These are phyloP conservation scores for Graphium colonna DNA, from an alignment of 2,888 invertebrate genomes.

Conservation along the genomic window DNA sequence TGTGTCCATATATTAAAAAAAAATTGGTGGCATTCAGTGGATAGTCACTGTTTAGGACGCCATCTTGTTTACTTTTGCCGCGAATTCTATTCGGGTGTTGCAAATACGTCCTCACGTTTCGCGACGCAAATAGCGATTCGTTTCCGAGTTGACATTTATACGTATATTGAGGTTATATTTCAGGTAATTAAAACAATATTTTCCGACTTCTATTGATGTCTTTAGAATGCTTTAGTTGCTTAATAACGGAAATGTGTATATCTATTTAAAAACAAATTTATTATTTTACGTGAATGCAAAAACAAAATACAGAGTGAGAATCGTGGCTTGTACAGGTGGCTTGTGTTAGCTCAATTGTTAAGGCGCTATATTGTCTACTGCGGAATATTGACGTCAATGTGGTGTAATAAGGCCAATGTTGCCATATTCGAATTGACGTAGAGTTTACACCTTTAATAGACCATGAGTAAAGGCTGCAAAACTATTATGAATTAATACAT, in stretches of 20 bases:
- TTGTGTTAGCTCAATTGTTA: slow-evolving; percentile 1
- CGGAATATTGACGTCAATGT: slow-evolving; percentile 2
- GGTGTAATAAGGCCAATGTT: slow-evolving; percentile 2
- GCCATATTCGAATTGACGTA: too few relatives aligned
- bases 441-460: too few relatives aligned
- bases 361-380: slow-evolving; percentile 10
- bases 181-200: too few relatives aligned
- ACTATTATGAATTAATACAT: too few relatives aligned
- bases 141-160: too few relatives aligned
- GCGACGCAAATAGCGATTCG: background rate
- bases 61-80: slow-evolving; percentile 40
- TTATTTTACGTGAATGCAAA: background rate
- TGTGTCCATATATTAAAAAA: slow-evolving; percentile 30
- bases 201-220: too few relatives aligned
- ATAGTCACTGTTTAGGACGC: slow-evolving; percentile 46
- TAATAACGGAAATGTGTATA: too few relatives aligned
- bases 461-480: too few relatives aligned
- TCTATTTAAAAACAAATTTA: background rate
- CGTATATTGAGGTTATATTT: too few relatives aligned
- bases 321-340: slow-evolving; percentile 12
- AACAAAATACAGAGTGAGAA: background rate
- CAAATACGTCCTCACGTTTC: background rate
- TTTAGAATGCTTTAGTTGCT: too few relatives aligned
- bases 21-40: slow-evolving; percentile 37
- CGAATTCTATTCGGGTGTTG: background rate